Conservation (phyloP, 2,797 vertebrate species). For the Sylvia borin region DNA sequence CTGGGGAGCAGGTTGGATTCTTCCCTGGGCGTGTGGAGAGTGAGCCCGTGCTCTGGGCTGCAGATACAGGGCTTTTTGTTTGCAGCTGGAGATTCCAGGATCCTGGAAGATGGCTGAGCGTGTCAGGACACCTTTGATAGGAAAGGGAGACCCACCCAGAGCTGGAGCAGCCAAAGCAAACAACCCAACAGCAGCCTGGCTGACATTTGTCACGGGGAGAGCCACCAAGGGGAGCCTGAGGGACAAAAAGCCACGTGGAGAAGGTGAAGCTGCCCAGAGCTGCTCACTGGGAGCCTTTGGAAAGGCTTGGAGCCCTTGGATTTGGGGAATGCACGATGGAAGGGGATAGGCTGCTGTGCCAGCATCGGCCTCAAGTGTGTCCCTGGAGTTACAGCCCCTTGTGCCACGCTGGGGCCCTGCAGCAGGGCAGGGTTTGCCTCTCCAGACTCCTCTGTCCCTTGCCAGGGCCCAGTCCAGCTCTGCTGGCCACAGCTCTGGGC, state of each 20-base stretch:
- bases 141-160: constrained; percentile 39
- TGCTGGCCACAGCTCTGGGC: neutral
- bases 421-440: neutral
- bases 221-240: neutral
- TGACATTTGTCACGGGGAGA: constrained; percentile 11
- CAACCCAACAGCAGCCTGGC: constrained; percentile 9
- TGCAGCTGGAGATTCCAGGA: constrained; percentile 51
- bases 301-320: neutral
- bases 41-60: neutral
- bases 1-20: neutral
- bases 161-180: constrained; percentile 40
- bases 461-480: neutral
- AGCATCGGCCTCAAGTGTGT: neutral
- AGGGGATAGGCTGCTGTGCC: neutral
- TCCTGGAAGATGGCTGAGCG: constrained; percentile 56
- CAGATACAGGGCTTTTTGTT: constrained; percentile 56
- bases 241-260: neutral
- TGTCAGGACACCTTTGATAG: constrained; percentile 59
- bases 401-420: neutral
- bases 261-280: neutral
- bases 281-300: neutral
- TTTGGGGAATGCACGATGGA: fast-evolving
- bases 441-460: neutral
- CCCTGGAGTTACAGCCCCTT: neutral
- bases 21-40: neutral